A percentile compares a stretch with the other conserved stretches of the same genome.
Evolutionary conservation across 2,113 vertebrate species (phyloP).

Genomic region (Chionomys nivalis): DNA sequence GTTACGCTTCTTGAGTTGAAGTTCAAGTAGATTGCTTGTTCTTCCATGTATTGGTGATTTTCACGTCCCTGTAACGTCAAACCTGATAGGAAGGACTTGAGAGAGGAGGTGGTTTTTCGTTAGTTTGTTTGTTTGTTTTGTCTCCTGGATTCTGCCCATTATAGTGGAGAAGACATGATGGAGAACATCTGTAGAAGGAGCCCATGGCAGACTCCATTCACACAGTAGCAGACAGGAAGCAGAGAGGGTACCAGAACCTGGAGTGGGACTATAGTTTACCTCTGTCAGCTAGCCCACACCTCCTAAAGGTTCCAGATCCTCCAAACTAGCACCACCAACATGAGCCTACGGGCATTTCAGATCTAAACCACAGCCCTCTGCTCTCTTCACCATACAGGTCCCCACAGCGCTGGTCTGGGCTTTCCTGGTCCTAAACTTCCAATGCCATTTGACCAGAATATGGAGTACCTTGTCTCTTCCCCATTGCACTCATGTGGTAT

Average conservation of each 20-base stretch:
- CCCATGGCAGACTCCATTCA: neutral
- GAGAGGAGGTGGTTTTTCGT: no score
- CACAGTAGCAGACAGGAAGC: no score
- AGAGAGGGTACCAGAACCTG: neutral
- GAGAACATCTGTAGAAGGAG: no score
- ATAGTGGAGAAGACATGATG: no score
- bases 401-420: neutral
- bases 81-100: neutral
- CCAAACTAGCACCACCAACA: no score
- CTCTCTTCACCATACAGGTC: neutral
- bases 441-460: neutral
- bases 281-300: neutral
- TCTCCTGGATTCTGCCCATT: neutral
- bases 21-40: neutral
- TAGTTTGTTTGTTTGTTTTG: no score
- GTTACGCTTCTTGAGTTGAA: neutral
- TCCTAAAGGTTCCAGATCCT: neutral
- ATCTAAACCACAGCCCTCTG: neutral
- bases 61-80: neutral
- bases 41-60: neutral
- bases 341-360: neutral
- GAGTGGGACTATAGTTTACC: neutral
- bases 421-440: neutral
- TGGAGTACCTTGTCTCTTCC: neutral
- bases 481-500: neutral